Base-by-base conservation (phyloP, 2,113 vertebrate species). In the Ornithorhynchus anatinus region DNA sequence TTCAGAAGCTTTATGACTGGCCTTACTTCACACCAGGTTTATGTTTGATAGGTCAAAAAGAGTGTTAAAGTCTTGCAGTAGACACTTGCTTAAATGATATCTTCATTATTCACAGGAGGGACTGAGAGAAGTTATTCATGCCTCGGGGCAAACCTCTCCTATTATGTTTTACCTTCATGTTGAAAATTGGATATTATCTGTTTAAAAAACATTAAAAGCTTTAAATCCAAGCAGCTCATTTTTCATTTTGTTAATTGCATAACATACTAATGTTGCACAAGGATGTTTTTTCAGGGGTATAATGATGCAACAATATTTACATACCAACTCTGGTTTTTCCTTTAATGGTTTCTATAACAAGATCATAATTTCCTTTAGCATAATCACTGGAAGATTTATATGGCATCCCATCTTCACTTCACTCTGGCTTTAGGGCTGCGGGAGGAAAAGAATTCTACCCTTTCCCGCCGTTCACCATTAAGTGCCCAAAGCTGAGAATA, bases 171-270 rank as follows among this genome's bases (percentile, higher is more conserved):
- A 61, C 44, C 32, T 47, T 81, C 60, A 42, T 80, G 57, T 44
- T 5, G 40, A 80, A 85, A 87, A 84, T 4, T 87, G 72, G 80
- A 81, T 81, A 87, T 87, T 85, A 87, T 85, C 72, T 81, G 83
- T 84, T 80, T 87, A 64, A 87, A 87, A 85, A 84, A 81, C 86
- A 85, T 85, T 85, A 87, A 87, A 87, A 87, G 86, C 80, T 87
- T 85, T 85, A 81, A 87, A 87, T 81, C 85, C 86, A 85, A 87
- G 83, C 83, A 84, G 86, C 83, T 87, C 86, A 84, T 87, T 85
- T 87, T 87, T 87, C 86, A 87, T 87, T 87, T 87, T 85, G 83
- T 87, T 88, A 88, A 88, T 88, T 88, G 80, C 86, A 84, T 88
- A 88, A 88, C 86, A 84, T 85, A 84, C 86, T 85, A 88, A 88